Conservation (phyloP, 1,140 invertebrate genomes). For the Charaxes varanes region DNA sequence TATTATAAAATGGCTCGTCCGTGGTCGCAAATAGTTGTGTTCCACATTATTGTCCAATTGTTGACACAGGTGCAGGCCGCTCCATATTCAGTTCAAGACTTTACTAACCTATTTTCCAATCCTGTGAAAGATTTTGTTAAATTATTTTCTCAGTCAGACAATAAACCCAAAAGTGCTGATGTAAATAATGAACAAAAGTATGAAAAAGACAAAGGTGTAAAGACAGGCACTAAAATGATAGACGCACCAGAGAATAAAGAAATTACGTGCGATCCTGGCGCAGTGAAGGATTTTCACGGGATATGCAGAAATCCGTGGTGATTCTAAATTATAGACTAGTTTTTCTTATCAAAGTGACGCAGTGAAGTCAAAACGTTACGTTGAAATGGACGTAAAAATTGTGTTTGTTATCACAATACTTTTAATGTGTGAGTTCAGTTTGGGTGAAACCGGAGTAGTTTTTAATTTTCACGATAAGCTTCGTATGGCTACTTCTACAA, state of each 20-base stretch:
- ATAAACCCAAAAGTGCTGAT: conserved; percentile 7
- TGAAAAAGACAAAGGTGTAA: conserved; percentile 11
- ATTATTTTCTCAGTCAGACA: conserved; percentile 21
- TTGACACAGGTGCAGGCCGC: conserved; percentile 25
- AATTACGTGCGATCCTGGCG: conserved; percentile 29
- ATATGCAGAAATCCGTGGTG: conserved; percentile 52
- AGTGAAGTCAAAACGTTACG: conserved; percentile 40
- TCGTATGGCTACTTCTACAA: conserved; percentile 31
- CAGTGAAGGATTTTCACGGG: conserved; percentile 40
- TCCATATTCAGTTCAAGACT: conserved; percentile 31
- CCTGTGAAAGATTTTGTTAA: conserved; percentile 43
- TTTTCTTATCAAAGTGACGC: conserved; percentile 26
- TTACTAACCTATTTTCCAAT: conserved; percentile 46
- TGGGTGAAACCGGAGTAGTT: conserved; percentile 28
- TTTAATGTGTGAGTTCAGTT: conserved; percentile 22
- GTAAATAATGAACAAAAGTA: conserved; percentile 6
- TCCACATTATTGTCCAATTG: conserved; percentile 40
- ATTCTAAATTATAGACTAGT: conserved; percentile 18
- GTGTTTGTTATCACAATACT: conserved; percentile 38
- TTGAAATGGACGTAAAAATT: conserved; percentile 61
- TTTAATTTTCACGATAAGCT: conserved; percentile 61
- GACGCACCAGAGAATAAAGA: conserved; percentile 41
- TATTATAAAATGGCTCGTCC: conserved; percentile 50
- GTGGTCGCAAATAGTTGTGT: conserved; percentile 41
- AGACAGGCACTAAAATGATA: conserved; percentile 38